phyloP scores from a whole-genome alignment of 2,888 invertebrate genomes.

The Pyrgus malvae region DNA sequence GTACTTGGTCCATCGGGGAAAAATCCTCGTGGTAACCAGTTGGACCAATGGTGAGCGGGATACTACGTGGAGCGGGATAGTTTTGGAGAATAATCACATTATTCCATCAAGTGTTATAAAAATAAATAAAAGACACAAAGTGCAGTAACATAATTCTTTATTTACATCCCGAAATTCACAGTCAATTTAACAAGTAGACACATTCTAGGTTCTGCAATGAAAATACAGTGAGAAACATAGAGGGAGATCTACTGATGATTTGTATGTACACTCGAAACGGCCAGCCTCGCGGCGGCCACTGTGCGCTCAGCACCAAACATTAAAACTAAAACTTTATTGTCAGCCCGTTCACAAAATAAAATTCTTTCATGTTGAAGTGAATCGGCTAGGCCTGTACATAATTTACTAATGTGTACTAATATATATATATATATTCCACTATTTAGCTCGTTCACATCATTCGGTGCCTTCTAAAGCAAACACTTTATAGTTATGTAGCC shows the following conservation, averaged over 20 bases:
- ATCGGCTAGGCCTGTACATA: constrained; percentile 59
- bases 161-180: constrained; percentile 80
- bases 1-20: too few relatives aligned
- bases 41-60: too few relatives aligned
- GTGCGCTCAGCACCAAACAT: constrained; percentile 24
- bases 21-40: too few relatives aligned
- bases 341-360: constrained; percentile 32
- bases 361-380: constrained; percentile 9
- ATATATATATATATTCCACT: constrained; percentile 41
- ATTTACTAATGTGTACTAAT: constrained; percentile 42
- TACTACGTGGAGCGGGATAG: too few relatives aligned
- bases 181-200: constrained; percentile 69
- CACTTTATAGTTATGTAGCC: constrained; percentile 59
- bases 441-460: constrained; percentile 24
- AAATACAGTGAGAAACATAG: constrained; percentile 54
- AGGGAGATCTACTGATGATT: constrained; percentile 44
- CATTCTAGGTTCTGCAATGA: constrained; percentile 54
- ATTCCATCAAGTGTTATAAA: neutral
- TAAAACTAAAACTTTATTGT: constrained; percentile 38
- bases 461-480: constrained; percentile 37
- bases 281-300: neutral
- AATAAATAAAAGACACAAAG: constrained; percentile 38
- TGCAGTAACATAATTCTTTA: constrained; percentile 80
- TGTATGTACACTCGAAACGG: constrained; percentile 44
- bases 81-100: too few relatives aligned